Evolutionary conservation across 2,888 invertebrate species (phyloP), one percentile per base, ranked within the genome.

Genomic region (Punctoribates punctum): DNA sequence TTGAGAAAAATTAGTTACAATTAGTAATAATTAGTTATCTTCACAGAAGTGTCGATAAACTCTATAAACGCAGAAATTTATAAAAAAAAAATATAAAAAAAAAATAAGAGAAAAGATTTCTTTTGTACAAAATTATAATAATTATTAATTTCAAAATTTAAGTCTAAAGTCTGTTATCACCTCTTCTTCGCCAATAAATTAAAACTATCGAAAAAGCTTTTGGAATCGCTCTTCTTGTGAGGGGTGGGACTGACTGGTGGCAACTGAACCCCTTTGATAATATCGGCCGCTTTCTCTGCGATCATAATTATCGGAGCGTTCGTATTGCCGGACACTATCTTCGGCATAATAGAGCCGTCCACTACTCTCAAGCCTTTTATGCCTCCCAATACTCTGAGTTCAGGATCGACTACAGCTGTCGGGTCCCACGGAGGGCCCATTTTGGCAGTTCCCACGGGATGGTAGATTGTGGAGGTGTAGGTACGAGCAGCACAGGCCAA

Each of bases 251-350:
- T 72, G 48, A 46, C 25, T 72, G 72, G 48, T 46, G 76, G 76
- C 38, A 76, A 57, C 23, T 73, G 57, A 25, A 76, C 73, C 17
- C 77, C 90, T 82, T 93, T 93, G 73, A 94, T 91, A 88, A 94
- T 87, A 82, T 94, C 94, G 0, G 93, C 88, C 5, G 92, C 93
- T 83, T 93, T 93, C 82, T 94, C 94, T 0, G 89, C 94, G 48
- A 94, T 91, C 94, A 94, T 94, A 74, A 94, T 92, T 17, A 90
- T 90, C 0, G 94, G 93, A 0, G 94, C 94, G 83, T 94, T 93
- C 0, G 93, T 94, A 82, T 94, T 94, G 11, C 94, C 94, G 82
- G 92, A 92, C 42, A 90, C 90, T 80, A 93, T 91, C 0, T 90
- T 90, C 0, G 93, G 94, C 92, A 94, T 93, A 80, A 94, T 89